Conservation (phyloP, 2,888 invertebrate genomes). For the Ctena decussata region DNA sequence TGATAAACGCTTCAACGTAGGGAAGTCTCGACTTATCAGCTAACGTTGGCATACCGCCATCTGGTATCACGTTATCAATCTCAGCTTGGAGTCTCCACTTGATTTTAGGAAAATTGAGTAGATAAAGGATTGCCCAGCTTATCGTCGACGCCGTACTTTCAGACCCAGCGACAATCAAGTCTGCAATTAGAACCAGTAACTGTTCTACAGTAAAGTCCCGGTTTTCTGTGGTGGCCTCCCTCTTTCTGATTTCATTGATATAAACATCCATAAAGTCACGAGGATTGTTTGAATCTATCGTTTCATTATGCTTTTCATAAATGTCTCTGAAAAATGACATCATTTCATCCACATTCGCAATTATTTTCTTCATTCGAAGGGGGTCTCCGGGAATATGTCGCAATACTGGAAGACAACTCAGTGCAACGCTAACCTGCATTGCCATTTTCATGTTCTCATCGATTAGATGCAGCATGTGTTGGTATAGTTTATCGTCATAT, state of each 20-base stretch:
- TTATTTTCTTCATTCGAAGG: conserved; percentile 17
- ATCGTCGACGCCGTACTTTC: conserved; percentile 59
- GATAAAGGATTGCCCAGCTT: conserved; percentile 45
- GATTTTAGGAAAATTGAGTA: conserved; percentile 12
- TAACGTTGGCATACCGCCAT: conserved; percentile 7
- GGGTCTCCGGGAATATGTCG: conserved; percentile 45
- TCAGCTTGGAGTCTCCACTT: not conserved
- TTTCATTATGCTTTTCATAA: conserved; percentile 46
- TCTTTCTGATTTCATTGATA: conserved; percentile 32
- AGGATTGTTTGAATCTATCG: conserved; percentile 40
- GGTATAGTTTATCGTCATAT: conserved; percentile 38
- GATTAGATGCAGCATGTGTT: conserved; percentile 21
- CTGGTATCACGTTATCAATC: conserved; percentile 15
- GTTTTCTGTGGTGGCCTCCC: too few relatives aligned
- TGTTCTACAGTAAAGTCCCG: not conserved
- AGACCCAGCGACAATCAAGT: conserved; percentile 57
- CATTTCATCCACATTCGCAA: not conserved
- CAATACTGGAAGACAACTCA: conserved; percentile 46
- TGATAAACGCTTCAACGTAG: conserved; percentile 58
- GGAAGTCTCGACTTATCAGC: conserved; percentile 45
- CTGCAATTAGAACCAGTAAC: conserved; percentile 22
- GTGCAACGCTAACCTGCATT: not conserved
- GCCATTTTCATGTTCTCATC: not conserved
- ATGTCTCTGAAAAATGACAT: not conserved
- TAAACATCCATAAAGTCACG: conserved; percentile 59